Conservation (phyloP, 2,888 invertebrate genomes). For the Hololepta plana region DNA sequence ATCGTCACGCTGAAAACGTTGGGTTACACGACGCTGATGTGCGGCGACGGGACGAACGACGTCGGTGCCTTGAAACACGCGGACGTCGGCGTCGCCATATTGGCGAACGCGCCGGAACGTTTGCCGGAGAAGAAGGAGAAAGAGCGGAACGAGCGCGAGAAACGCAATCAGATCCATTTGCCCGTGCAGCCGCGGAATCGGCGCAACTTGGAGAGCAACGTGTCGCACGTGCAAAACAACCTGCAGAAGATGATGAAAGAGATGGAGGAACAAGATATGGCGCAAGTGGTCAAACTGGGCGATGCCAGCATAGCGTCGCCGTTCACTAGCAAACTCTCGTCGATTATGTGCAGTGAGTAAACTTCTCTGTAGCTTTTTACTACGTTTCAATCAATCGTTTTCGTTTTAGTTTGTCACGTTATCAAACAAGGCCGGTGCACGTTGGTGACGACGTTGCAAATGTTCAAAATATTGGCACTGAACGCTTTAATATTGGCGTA, state of each 20-base stretch:
- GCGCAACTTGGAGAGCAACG: constrained; percentile 11
- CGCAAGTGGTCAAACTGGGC: constrained; percentile 84
- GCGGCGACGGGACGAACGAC: constrained; percentile 99
- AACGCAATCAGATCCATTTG: constrained; percentile 2
- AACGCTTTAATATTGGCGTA: constrained; percentile 97
- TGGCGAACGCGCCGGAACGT: constrained; percentile 62
- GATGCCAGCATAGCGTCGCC: constrained; percentile 99
- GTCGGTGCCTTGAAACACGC: constrained; percentile 98
- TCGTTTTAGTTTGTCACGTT: constrained; percentile 81
- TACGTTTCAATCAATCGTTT: not conserved
- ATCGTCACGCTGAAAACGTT: constrained; percentile 74
- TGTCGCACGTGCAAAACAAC: constrained; percentile 22
- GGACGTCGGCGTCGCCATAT: constrained; percentile 84
- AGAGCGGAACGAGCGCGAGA: constrained; percentile 1
- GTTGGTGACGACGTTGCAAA: constrained; percentile 95
- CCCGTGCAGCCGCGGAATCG: constrained; percentile 14
- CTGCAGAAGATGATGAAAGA: constrained; percentile 59
- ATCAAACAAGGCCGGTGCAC: constrained; percentile 99
- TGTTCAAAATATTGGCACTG: constrained; percentile 98
- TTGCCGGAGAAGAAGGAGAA: constrained; percentile 23
- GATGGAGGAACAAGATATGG: constrained; percentile 70
- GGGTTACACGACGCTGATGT: constrained; percentile 91
- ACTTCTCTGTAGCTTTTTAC: constrained; percentile 3
- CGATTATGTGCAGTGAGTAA: constrained; percentile 83
- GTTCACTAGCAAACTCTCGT: constrained; percentile 93